Evolutionary conservation across 2,888 invertebrate genomes (phyloP).

Genomic region (Diloba caeruleocephala): DNA sequence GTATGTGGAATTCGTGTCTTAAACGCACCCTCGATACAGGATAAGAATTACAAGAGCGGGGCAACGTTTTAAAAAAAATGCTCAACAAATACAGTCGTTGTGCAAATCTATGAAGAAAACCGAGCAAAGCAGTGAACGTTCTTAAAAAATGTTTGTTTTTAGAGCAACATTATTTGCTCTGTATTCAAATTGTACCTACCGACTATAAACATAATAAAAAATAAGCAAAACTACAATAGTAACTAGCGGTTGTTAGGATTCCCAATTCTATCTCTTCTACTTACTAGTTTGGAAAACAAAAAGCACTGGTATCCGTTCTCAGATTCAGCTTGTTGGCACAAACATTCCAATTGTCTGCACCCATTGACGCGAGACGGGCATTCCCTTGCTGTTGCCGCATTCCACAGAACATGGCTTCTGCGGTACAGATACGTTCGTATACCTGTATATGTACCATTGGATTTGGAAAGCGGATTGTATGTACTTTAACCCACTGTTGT

Average conservation of each 20-base stretch:
- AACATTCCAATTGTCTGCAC: slow-evolving; percentile 64
- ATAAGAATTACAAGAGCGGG: no score
- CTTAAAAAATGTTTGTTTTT: no score
- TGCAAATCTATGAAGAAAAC: no score
- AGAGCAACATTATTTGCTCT: background rate
- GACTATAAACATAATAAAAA: background rate
- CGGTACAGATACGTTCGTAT: slow-evolving; percentile 21
- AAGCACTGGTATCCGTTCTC: slow-evolving; percentile 36
- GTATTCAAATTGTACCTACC: background rate
- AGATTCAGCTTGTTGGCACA: slow-evolving; percentile 45
- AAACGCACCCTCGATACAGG: no score
- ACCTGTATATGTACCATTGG: slow-evolving; percentile 7
- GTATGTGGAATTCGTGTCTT: no score
- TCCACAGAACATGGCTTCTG: slow-evolving; percentile 41
- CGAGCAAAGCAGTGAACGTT: no score
- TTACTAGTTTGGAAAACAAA: slow-evolving; percentile 39
- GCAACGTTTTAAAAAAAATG: no score
- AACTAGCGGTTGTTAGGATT: slow-evolving; percentile 25
- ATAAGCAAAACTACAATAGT: slow-evolving; percentile 1
- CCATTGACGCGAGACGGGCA: slow-evolving; percentile 58
- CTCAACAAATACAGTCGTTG: no score
- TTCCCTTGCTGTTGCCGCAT: slow-evolving; percentile 55
- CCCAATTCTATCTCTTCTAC: slow-evolving; percentile 32
- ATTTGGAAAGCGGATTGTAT: slow-evolving; percentile 29
- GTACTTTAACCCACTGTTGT: slow-evolving; percentile 8